Evolutionary conservation across 2,113 vertebrate genomes (phyloP).

Genomic region (Seriola aureovittata): DNA sequence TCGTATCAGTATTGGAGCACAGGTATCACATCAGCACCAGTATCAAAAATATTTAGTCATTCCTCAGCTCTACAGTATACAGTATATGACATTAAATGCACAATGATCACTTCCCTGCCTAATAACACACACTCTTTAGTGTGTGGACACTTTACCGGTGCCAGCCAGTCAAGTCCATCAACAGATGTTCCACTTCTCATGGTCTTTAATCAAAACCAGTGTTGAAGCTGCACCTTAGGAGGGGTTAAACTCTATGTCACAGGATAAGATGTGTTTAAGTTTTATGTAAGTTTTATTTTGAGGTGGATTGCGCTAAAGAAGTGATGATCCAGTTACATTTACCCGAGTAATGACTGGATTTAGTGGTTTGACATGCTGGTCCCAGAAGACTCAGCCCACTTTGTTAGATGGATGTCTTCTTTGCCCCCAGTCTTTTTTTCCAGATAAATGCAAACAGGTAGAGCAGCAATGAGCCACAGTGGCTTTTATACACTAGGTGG

Average conservation of each 20-base stretch:
- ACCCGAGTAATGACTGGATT: conserved; percentile 20
- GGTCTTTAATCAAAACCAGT: conserved; percentile 1
- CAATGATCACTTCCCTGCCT: background rate
- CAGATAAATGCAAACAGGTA: conserved; percentile 46
- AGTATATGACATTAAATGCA: background rate
- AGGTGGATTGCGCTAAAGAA: conserved; percentile 22
- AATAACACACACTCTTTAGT: background rate
- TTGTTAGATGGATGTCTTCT: background rate
- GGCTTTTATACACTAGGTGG: conserved; percentile 54
- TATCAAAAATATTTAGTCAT: background rate
- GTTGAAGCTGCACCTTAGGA: background rate
- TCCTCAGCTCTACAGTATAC: background rate
- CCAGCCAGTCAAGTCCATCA: background rate
- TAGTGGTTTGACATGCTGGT: conserved; percentile 23
- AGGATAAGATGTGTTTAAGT: background rate
- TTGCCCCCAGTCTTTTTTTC: background rate
- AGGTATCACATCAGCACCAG: background rate
- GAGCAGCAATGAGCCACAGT: conserved; percentile 19
- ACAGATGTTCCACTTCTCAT: conserved; percentile 12
- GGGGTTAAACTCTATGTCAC: background rate
- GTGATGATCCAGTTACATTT: conserved; percentile 27
- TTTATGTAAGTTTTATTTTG: background rate
- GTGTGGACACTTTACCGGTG: background rate
- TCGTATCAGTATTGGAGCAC: background rate
- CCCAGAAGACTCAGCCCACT: background rate